phyloP scores from a whole-genome alignment of 1,140 invertebrate species.

The Diorhabda sublineata region DNA sequence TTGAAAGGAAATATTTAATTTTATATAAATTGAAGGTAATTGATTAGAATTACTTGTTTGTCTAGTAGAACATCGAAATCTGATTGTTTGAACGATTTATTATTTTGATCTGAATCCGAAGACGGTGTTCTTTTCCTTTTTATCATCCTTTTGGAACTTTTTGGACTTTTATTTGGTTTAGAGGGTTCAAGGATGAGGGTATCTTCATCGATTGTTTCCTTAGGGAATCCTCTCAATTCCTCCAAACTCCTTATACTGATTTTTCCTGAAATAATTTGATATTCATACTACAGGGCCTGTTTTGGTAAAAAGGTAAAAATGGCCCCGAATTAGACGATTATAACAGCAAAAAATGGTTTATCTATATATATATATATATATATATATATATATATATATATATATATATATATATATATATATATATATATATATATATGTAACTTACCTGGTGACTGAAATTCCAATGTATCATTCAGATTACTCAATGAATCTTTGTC shows the following conservation, averaged over 20 bases:
- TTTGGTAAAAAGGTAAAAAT: too few relatives aligned
- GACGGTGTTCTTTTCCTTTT: neutral
- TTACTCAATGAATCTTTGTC: too few relatives aligned
- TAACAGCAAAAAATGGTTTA: too few relatives aligned
- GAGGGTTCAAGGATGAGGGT: neutral
- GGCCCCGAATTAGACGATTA: too few relatives aligned
- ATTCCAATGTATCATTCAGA: too few relatives aligned
- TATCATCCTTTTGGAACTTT: neutral
- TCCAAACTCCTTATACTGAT: neutral
- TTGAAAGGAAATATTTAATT: neutral
- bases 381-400: too few relatives aligned
- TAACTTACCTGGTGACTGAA: too few relatives aligned
- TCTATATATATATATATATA: too few relatives aligned
- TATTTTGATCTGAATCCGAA: neutral
- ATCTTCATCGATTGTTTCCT: neutral
- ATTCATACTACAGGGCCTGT: too few relatives aligned
- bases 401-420: too few relatives aligned
- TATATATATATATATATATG: too few relatives aligned
- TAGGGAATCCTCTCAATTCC: neutral
- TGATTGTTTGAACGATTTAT: neutral
- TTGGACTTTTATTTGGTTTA: neutral
- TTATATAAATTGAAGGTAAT: neutral
- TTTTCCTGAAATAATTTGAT: neutral
- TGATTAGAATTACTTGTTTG: neutral
- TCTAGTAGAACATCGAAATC: neutral